Evolutionary conservation across 2,113 vertebrate species (phyloP).

Genomic region (Cynopterus brachyotis): DNA sequence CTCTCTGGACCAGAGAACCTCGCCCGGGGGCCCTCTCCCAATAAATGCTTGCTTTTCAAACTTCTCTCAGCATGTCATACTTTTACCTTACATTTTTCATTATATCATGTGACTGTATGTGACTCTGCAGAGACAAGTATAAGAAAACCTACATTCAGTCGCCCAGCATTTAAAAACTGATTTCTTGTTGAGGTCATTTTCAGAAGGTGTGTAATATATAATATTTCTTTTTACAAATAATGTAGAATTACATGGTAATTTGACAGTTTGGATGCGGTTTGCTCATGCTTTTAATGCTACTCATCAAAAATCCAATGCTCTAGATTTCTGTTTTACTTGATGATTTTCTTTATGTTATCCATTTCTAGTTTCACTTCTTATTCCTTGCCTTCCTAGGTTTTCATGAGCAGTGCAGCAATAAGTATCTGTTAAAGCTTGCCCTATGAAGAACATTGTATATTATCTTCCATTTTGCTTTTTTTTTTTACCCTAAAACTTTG

Average conservation of each 20-base stretch:
- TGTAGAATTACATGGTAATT: not conserved
- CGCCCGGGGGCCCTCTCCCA: no score
- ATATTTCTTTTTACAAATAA: constrained; percentile 16
- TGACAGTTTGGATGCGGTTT: not conserved
- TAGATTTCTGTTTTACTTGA: not conserved
- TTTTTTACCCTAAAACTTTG: not conserved
- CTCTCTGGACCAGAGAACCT: no score
- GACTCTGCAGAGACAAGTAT: not conserved
- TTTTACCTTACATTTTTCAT: no score
- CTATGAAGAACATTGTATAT: not conserved
- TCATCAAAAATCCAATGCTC: not conserved
- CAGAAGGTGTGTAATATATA: not conserved
- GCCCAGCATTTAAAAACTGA: not conserved
- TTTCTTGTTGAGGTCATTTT: not conserved
- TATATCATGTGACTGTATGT: not conserved
- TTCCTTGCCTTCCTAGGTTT: not conserved
- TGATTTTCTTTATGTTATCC: not conserved
- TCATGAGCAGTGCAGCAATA: not conserved
- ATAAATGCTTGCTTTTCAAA: no score
- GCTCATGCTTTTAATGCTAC: not conserved
- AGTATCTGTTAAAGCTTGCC: not conserved
- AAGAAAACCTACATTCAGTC: constrained; percentile 12
- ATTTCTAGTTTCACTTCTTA: not conserved
- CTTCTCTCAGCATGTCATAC: no score
- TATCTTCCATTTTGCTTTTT: not conserved